Conservation (phyloP, 2,113 vertebrate species). For the Ceuthmochares aereus region DNA sequence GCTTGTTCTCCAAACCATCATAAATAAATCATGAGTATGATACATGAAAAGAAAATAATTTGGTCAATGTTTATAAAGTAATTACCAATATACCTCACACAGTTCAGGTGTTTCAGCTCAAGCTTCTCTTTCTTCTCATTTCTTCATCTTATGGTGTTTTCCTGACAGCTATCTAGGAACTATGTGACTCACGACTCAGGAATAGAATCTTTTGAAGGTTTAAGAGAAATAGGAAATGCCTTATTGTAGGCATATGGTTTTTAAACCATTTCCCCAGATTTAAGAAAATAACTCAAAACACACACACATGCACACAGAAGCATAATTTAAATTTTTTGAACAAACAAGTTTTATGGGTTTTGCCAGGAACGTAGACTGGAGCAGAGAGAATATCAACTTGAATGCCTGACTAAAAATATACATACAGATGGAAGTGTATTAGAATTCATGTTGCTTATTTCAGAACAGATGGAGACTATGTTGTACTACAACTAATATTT, state of each 20-base stretch:
- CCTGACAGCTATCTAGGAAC: neutral
- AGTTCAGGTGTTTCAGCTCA: neutral
- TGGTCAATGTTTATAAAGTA: neutral
- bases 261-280: neutral
- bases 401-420: slow-evolving; percentile 14
- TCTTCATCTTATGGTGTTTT: neutral
- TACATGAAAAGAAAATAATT: neutral
- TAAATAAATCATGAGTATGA: neutral
- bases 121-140: neutral
- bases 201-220: neutral
- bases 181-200: neutral
- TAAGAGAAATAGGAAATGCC: neutral
- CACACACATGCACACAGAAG: neutral
- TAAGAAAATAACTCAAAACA: neutral
- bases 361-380: neutral
- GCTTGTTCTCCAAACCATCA: neutral
- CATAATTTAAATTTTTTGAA: neutral
- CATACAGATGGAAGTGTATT: neutral
- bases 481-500: slow-evolving; percentile 15
- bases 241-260: neutral
- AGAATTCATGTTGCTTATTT: slow-evolving; percentile 7
- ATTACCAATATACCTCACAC: neutral
- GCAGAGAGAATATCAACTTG: neutral
- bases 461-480: slow-evolving; percentile 42
- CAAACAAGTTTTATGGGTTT: neutral